Evolutionary conservation across 2,113 vertebrate species (phyloP), one percentile per base, ranked within the genome.

Genomic region (Sminthopsis crassicaudata): DNA sequence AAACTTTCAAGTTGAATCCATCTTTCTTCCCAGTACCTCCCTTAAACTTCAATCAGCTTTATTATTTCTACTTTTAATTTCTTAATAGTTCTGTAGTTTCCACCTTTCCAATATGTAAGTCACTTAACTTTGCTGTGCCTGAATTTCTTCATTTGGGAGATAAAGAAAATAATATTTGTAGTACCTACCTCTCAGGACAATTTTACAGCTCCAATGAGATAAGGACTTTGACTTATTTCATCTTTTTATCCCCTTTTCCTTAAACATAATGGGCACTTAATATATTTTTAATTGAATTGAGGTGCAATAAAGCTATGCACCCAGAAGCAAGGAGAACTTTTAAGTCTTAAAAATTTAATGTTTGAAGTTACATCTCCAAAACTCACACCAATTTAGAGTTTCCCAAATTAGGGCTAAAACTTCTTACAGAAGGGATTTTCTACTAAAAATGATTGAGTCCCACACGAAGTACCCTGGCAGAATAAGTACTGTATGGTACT

Each of bases 401-500:
- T 84, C 52, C 51, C 7, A 84, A 84, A 46, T 36, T 60, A 91
- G 90, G 91, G 89, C 25, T 30, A 90, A 92, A 96, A 94, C 92
- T 97, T 91, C 89, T 52, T 53, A 42, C 93, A 93, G 51, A 27
- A 88, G 89, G 36, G 46, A 42, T 94, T 94, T 76, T 84, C 92
- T 90, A 22, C 93, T 92, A 50, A 90, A 50, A 91, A 67, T 93
- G 53, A 27, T 55, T 88, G 67, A 55, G 89, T 25, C 51, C 36
- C 22, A 46, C 24, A 24, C 54, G 67, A 67, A 2, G 2, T 26
- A 46, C 2, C 52, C 94, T 94, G 96, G 94, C 93, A 96, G 94
- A 97, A 95, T 92, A 95, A 93, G 91, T 36, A 90, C 67, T n/a
- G 84, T 88, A 22, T 16, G n/a, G 54, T 54, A 91, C 90, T 89